Evolutionary conservation across 2,113 vertebrate genomes (phyloP).

Genomic region (Oceanodroma tethys): DNA sequence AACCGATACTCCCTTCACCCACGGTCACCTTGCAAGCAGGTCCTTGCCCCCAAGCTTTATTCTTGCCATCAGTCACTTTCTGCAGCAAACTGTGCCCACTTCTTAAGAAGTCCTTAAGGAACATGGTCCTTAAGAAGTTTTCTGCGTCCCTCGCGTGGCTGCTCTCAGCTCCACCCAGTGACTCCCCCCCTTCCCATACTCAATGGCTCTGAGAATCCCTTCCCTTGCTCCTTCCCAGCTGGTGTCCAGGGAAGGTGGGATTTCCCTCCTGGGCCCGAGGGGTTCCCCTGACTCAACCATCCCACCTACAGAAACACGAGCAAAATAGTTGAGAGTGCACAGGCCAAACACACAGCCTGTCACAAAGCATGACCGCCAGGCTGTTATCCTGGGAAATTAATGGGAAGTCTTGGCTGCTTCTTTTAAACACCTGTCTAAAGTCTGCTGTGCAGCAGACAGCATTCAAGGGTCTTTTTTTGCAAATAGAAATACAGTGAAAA

Average conservation of each 20-base stretch:
- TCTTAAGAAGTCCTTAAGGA: background rate
- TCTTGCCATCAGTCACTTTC: background rate
- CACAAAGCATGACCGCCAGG: background rate
- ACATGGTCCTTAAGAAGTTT: background rate
- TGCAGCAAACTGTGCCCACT: background rate
- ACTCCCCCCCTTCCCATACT: background rate
- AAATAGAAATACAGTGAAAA: background rate
- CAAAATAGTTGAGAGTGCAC: background rate
- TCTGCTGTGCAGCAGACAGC: background rate
- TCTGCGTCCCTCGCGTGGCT: accelerated
- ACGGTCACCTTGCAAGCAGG: background rate
- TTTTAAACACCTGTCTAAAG: background rate
- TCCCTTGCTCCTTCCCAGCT: background rate
- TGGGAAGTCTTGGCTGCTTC: background rate
- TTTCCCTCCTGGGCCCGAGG: accelerated
- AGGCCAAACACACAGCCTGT: background rate
- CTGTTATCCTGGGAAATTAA: background rate
- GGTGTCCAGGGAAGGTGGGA: background rate
- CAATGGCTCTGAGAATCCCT: background rate
- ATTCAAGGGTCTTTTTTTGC: background rate
- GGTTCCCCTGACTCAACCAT: background rate
- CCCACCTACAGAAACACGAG: background rate
- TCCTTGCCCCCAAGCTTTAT: background rate
- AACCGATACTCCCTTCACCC: background rate
- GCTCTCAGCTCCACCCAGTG: background rate